Conservation (phyloP, 2,888 invertebrate species). For the Anthophora plumipes region DNA sequence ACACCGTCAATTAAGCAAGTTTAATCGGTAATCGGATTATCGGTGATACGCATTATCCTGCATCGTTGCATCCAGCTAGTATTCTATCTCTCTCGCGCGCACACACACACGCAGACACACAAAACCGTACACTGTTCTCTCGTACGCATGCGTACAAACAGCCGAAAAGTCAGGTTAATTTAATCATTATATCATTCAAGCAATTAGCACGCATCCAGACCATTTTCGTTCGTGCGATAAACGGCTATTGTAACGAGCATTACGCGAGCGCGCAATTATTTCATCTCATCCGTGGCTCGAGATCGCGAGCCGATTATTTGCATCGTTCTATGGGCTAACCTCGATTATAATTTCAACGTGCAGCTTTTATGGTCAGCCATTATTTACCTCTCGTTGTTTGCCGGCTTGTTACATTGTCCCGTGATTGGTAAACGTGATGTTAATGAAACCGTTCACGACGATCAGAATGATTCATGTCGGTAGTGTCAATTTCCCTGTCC, state of each 20-base stretch:
- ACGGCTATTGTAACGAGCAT: conserved; percentile 27
- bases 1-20: conserved; percentile 73
- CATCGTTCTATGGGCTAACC: neutral
- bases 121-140: no score
- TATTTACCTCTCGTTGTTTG: conserved; percentile 23
- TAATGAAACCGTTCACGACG: conserved; percentile 25
- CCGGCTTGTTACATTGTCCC: conserved; percentile 25
- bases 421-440: conserved; percentile 7
- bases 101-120: neutral
- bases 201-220: conserved; percentile 42
- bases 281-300: conserved; percentile 20
- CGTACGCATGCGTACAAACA: neutral
- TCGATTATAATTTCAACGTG: conserved; percentile 26
- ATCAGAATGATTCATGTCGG: neutral
- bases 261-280: conserved; percentile 14
- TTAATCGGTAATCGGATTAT: conserved; percentile 72
- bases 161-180: conserved; percentile 65
- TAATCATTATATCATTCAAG: conserved; percentile 47
- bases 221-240: conserved; percentile 24
- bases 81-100: neutral
- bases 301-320: conserved; percentile 24
- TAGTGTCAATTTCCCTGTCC: neutral
- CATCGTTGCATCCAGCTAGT: conserved; percentile 34
- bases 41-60: conserved; percentile 66
- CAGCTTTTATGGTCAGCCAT: conserved; percentile 28